phyloP scores from a whole-genome alignment of 2,888 invertebrate genomes.

The Brassicogethes aeneus region DNA sequence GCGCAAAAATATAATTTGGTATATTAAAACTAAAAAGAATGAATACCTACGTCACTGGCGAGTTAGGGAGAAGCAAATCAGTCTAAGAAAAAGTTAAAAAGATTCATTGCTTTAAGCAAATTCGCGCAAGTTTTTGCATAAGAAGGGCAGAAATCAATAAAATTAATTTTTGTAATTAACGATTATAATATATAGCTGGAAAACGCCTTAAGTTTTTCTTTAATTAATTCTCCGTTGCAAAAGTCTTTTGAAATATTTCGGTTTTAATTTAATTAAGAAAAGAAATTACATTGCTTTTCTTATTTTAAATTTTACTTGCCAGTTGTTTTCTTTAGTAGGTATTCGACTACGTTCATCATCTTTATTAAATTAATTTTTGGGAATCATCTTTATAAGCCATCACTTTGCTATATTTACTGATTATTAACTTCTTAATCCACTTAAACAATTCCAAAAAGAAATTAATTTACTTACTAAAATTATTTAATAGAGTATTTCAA shows the following conservation, averaged over 20 bases:
- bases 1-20: no score
- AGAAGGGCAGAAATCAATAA: slow-evolving; percentile 31
- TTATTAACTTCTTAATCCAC: slow-evolving; percentile 1
- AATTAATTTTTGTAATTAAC: slow-evolving; percentile 41
- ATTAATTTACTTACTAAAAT: neutral
- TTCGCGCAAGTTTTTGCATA: slow-evolving; percentile 21
- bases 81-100: slow-evolving; percentile 25
- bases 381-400: neutral
- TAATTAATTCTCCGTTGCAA: slow-evolving; percentile 30
- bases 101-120: slow-evolving; percentile 26
- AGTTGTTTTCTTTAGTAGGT: slow-evolving; percentile 17
- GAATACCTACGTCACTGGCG: neutral
- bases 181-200: slow-evolving; percentile 39
- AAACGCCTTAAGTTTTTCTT: slow-evolving; percentile 36
- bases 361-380: neutral
- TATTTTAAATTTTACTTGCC: slow-evolving; percentile 10
- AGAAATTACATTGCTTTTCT: slow-evolving; percentile 24
- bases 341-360: slow-evolving; percentile 1
- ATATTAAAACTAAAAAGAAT: no score
- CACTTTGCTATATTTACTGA: neutral
- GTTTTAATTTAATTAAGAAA: slow-evolving; percentile 38
- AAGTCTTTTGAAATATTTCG: slow-evolving; percentile 28
- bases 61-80: slow-evolving; percentile 25
- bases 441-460: neutral
- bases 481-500: no score